Conservation (phyloP, 1,140 invertebrate species). For the Leguminivora glycinivorella region DNA sequence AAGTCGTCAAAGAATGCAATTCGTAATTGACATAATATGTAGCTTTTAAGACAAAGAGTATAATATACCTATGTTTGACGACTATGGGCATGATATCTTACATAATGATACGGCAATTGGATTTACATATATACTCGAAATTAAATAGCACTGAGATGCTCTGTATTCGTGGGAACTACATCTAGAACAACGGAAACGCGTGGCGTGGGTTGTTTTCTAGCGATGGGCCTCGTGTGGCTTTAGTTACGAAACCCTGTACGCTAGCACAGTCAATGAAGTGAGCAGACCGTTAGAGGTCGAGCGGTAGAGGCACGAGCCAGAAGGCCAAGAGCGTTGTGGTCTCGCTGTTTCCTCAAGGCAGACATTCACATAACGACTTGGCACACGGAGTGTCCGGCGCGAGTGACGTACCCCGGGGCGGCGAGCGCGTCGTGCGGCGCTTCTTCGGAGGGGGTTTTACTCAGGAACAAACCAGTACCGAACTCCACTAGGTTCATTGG, state of each 20-base stretch:
- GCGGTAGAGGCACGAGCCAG: conserved; percentile 14
- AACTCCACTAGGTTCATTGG: conserved; percentile 94
- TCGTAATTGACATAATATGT: no score
- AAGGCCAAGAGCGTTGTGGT: conserved; percentile 31
- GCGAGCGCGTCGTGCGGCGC: conserved; percentile 70
- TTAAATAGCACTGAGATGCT: no score
- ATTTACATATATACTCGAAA: no score
- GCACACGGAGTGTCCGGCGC: conserved; percentile 52
- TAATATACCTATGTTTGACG: no score
- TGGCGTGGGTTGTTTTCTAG: no score
- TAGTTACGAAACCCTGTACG: conserved; percentile 10
- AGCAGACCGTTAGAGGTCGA: background rate
- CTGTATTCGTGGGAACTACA: no score
- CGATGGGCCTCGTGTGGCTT: background rate
- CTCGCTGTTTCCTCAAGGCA: conserved; percentile 41
- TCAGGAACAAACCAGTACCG: conserved; percentile 90
- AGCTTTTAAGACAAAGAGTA: no score
- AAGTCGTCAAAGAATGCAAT: no score
- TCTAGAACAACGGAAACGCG: no score
- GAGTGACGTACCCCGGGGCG: conserved; percentile 70
- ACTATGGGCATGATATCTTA: no score
- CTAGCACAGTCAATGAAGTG: background rate
- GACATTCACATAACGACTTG: conserved; percentile 54
- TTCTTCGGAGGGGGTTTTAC: conserved; percentile 92
- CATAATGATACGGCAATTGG: no score